Evolutionary conservation across 2,797 vertebrate species (phyloP).

Genomic region (Danio albolineatus): DNA sequence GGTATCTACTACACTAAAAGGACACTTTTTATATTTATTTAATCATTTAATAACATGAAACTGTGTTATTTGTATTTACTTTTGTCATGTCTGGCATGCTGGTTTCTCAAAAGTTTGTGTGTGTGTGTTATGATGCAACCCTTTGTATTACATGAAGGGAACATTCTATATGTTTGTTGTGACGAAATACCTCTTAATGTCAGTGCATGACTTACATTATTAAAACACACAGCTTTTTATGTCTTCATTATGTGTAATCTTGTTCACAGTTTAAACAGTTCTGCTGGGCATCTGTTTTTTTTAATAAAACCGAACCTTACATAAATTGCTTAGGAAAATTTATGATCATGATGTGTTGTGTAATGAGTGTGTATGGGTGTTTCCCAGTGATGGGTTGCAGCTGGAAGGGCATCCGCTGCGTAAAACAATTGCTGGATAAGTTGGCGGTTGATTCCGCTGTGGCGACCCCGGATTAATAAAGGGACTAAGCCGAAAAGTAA

Average conservation of each 20-base stretch:
- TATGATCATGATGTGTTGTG: conserved; percentile 3
- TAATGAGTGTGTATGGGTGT: no score
- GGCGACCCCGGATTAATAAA: no score
- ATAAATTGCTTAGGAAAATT: neutral
- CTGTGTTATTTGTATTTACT: neutral
- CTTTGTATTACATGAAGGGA: conserved; percentile 23
- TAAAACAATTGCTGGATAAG: no score
- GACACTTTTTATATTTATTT: neutral
- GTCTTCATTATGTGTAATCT: neutral
- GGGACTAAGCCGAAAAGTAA: no score
- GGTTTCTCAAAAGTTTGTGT: neutral
- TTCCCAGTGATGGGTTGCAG: no score
- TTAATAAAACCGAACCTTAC: neutral
- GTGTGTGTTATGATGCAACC: neutral
- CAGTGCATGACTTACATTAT: neutral
- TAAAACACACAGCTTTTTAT: neutral
- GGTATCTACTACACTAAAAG: neutral
- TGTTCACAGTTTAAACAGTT: neutral
- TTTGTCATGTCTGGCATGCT: neutral
- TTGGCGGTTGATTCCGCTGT: no score
- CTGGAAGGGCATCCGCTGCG: no score
- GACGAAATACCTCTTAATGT: neutral
- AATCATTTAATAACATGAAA: neutral
- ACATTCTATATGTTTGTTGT: neutral
- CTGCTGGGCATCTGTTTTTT: neutral